Conservation (phyloP, 2,113 vertebrate genomes). For the Poecilia latipinna region DNA sequence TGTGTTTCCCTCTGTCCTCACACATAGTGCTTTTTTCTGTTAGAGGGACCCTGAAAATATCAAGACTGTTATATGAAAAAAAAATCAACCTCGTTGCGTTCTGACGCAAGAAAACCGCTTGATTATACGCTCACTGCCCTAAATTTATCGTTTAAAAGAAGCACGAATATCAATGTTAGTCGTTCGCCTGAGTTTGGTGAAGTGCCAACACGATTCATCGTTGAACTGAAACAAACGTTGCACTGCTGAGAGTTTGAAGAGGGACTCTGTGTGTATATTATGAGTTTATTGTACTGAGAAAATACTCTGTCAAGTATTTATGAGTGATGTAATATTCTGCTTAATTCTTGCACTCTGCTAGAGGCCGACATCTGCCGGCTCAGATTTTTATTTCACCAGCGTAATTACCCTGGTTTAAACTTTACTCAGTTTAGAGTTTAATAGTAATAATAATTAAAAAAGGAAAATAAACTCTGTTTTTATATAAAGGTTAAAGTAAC, state of each 20-base stretch:
- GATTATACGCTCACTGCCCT: neutral
- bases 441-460: neutral
- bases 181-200: neutral
- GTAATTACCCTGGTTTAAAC: conserved; percentile 2
- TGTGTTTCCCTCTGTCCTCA: conserved; percentile 15
- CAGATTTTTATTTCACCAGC: conserved; percentile 19
- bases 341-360: conserved; percentile 28
- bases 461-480: neutral
- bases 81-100: conserved; percentile 31
- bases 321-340: conserved; percentile 15
- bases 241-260: conserved; percentile 41
- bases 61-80: conserved; percentile 30
- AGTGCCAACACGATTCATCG: conserved; percentile 10
- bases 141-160: neutral
- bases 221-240: conserved; percentile 31
- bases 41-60: conserved; percentile 14
- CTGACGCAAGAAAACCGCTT: neutral
- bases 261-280: conserved; percentile 21
- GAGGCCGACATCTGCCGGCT: conserved; percentile 3
- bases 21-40: conserved; percentile 16
- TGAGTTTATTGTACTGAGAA: conserved; percentile 26
- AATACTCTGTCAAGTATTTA: conserved; percentile 17
- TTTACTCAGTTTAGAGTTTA: neutral
- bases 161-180: neutral
- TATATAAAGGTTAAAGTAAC: neutral